Evolutionary conservation across 2,888 invertebrate genomes (phyloP).

Genomic region (Leptinotarsa haldemani): DNA sequence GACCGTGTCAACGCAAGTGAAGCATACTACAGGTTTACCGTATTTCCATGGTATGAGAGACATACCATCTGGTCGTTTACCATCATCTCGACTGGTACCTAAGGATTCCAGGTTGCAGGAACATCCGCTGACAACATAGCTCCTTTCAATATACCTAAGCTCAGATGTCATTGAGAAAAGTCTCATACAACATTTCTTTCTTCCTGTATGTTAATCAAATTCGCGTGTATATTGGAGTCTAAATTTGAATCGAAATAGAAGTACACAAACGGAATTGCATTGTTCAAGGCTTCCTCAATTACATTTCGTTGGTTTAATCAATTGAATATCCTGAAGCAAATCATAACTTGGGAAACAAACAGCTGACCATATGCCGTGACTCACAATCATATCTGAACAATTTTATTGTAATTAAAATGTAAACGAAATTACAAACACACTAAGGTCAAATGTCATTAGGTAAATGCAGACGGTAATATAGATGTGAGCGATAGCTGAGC

Average conservation of each 20-base stretch:
- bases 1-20: too few relatives aligned
- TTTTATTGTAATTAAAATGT: slow-evolving; percentile 39
- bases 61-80: too few relatives aligned
- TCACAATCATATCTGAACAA: slow-evolving; percentile 42
- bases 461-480: slow-evolving; percentile 24
- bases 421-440: slow-evolving; percentile 28
- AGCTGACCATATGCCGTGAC: slow-evolving; percentile 48
- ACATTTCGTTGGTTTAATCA: slow-evolving; percentile 20
- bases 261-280: slow-evolving; percentile 24
- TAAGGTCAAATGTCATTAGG: slow-evolving; percentile 32
- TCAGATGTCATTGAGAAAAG: not conserved
- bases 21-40: too few relatives aligned
- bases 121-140: too few relatives aligned
- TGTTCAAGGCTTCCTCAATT: slow-evolving; percentile 20
- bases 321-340: slow-evolving; percentile 19
- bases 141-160: too few relatives aligned
- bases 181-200: not conserved
- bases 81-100: too few relatives aligned
- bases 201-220: slow-evolving; percentile 10
- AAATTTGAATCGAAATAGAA: slow-evolving; percentile 5
- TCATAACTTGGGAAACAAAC: slow-evolving; percentile 29
- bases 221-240: slow-evolving; percentile 16
- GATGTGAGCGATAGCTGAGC: slow-evolving; percentile 22
- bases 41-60: too few relatives aligned
- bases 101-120: too few relatives aligned